These are phyloP conservation scores for Galeruca laticollis DNA, from an alignment of 2,888 invertebrate genomes.

Conservation along the genomic window DNA sequence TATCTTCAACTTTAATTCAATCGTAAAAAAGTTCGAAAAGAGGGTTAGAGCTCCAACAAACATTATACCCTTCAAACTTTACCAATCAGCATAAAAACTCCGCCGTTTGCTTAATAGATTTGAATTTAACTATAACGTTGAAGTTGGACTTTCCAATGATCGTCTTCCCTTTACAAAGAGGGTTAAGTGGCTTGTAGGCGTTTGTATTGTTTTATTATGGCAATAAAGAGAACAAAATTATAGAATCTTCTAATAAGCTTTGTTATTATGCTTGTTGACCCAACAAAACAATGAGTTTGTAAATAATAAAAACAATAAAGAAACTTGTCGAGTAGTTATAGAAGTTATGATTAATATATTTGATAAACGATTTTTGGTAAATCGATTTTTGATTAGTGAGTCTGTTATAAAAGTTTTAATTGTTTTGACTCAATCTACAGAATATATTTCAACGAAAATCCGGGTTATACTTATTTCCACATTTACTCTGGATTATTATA, in stretches of 20 bases:
- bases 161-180: constrained; percentile 16
- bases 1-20: constrained; percentile 38
- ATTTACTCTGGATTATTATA: too few relatives aligned
- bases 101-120: constrained; percentile 32
- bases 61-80: constrained; percentile 37
- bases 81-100: constrained; percentile 39
- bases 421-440: too few relatives aligned
- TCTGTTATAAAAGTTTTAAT: too few relatives aligned
- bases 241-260: not conserved
- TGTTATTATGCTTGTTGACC: too few relatives aligned
- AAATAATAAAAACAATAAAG: too few relatives aligned
- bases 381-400: too few relatives aligned
- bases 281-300: too few relatives aligned
- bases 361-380: too few relatives aligned
- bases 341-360: too few relatives aligned
- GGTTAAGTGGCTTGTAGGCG: constrained; percentile 14
- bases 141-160: constrained; percentile 22
- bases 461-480: too few relatives aligned
- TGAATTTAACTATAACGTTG: constrained; percentile 33
- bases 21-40: constrained; percentile 33
- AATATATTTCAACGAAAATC: too few relatives aligned
- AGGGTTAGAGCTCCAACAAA: constrained; percentile 35
- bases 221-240: constrained; percentile 5
- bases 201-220: constrained; percentile 28
- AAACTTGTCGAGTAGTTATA: too few relatives aligned